These are phyloP conservation scores for Ladona fulva DNA, from an alignment of 1,140 invertebrate species.

Conservation along the genomic window DNA sequence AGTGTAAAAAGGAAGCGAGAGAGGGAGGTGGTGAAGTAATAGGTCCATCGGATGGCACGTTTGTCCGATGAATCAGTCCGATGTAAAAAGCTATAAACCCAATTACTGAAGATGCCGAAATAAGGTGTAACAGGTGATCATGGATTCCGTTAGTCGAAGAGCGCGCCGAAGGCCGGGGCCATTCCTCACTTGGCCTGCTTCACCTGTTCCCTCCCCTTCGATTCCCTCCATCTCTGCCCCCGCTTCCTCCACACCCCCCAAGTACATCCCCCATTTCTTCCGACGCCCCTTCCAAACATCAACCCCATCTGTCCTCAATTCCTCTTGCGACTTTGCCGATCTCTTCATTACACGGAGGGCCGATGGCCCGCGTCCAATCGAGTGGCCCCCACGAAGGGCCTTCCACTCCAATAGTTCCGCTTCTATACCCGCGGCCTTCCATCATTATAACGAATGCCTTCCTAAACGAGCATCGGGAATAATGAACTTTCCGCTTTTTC, in stretches of 20 bases:
- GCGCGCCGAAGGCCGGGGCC: not conserved
- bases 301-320: not conserved
- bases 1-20: not conserved
- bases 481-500: too few species aligned
- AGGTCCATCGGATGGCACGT: not conserved
- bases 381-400: not conserved
- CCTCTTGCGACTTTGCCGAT: not conserved
- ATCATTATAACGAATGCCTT: too few species aligned
- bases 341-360: not conserved
- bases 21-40: too few species aligned
- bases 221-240: not conserved
- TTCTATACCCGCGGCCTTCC: too few species aligned
- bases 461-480: too few species aligned
- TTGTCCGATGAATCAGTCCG: not conserved
- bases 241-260: not conserved
- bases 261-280: not conserved
- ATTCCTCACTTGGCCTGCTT: not conserved
- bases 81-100: not conserved
- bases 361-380: not conserved
- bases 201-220: not conserved
- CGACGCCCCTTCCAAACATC: not conserved
- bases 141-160: not conserved
- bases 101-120: not conserved
- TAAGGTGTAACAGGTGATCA: slow-evolving; percentile 4
- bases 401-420: too few species aligned